Evolutionary conservation across 2,113 vertebrate species (phyloP), one percentile per base, ranked within the genome.

Genomic region (Odocoileus hemionus): DNA sequence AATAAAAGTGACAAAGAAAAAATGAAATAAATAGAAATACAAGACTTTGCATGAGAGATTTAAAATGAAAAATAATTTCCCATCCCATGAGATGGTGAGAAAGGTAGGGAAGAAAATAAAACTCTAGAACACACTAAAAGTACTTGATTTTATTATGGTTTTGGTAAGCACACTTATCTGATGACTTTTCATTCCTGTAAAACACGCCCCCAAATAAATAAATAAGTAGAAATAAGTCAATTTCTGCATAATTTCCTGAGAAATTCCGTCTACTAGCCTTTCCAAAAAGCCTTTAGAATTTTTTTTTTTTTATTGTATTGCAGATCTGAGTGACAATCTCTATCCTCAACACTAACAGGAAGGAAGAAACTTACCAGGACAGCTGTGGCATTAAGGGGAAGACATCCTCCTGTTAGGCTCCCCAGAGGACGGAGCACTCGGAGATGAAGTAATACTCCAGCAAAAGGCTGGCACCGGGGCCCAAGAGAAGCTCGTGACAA

Each of bases 51-150:
- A 78, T 21, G 25, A 83, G n/a, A 45, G 25, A 28, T 91, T 83
- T 93, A 80, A 83, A 70, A 90, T 95, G 23, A 84, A 93, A 97
- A 93, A 52, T 83, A 67, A 70, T 67, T 89, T 85, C 30, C 30
- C 83, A 95, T n/a, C 60, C 36, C 23, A 60, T 85, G 21, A 91
- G 28, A 85, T 12, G 9, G 10, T 83, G 26, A 50, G 43, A 91
- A 84, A 67, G 3, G 12, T 4, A 74, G 15, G 54, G 67, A 84
- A 92, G 30, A 85, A 87, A 79, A n/a, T 57, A 80, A 94, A 80
- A 86, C 28, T 80, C 9, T 33, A 86, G 2, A 15, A 7, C 8
- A 82, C 50, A 70, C 2, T 50, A 16, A 78, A 88, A 94, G 39
- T 39, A 82, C 19, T 92, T 96, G 67, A 74, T 45, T 92, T 92